Evolutionary conservation across 2,113 vertebrate genomes (phyloP).

Genomic region (Dermatemys mawii): DNA sequence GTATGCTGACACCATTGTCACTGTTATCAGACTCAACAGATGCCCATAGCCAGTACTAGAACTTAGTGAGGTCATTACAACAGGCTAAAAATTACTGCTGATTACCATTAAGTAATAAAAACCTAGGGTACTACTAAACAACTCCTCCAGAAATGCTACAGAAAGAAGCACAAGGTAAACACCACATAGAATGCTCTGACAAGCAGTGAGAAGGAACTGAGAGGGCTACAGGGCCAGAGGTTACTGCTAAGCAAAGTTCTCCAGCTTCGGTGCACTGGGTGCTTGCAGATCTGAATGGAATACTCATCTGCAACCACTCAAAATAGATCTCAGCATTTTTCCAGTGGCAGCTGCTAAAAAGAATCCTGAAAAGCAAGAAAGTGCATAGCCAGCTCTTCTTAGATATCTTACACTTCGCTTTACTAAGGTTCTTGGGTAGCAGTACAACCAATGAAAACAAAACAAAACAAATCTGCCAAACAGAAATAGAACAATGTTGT

Average conservation of each 20-base stretch:
- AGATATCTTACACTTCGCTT: not conserved
- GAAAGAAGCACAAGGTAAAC: not conserved
- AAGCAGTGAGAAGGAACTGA: not conserved
- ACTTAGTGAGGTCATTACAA: not conserved
- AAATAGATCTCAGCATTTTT: not conserved
- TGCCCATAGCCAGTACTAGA: too few relatives aligned
- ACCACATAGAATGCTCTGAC: not conserved
- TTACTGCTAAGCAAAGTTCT: not conserved
- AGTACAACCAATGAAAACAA: not conserved
- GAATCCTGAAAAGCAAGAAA: not conserved
- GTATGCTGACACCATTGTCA: too few relatives aligned
- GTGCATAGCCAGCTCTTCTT: not conserved
- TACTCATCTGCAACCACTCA: too few relatives aligned
- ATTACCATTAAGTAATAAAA: not conserved
- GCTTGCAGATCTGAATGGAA: too few relatives aligned
- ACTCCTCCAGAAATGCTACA: not conserved
- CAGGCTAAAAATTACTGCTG: not conserved
- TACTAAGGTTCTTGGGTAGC: not conserved
- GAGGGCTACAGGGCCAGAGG: not conserved
- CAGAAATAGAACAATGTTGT: not conserved
- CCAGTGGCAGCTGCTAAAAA: not conserved
- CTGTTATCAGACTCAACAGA: too few relatives aligned
- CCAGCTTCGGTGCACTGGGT: too few relatives aligned
- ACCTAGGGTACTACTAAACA: not conserved
- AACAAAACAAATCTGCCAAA: not conserved